Evolutionary conservation across 2,797 vertebrate genomes (phyloP), one percentile per base, ranked within the genome.

Genomic region (Momotus momota): DNA sequence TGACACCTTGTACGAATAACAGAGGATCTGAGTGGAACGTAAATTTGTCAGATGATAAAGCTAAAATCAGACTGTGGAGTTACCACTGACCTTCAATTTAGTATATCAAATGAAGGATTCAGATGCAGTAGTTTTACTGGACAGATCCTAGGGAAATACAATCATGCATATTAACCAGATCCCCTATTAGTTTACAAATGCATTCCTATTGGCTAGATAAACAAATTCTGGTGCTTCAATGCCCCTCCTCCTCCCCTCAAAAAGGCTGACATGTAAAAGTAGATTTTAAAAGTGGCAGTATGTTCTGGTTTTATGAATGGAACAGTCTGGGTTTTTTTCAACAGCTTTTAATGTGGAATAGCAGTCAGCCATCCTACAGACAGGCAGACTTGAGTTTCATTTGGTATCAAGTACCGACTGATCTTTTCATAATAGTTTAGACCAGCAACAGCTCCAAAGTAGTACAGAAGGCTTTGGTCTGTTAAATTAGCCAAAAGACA

Each of bases 401-500:
- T 96, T 94, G 77, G 55, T 94, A 61, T 66, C 41, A 92, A 72
- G 26, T 35, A 41, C n/a, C 46, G 51, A 78, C 69, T 81, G 16
- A 17, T 86, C 52, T 35, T 90, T 70, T 73, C 91, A 18, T 79
- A 81, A 81, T 52, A 66, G 51, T 69, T 91, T 61, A 72, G 60
- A 70, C 65, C 64, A 67, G 58, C 13, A 18, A 38, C 54, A 67
- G 64, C 86, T 88, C 79, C 71, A 65, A 70, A 86, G 82, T n/a
- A 74, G 52, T 51, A 80, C 65, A 86, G 49, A 79, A 49, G 35
- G 33, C 52, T 86, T 93, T 96, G 49, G 38, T 70, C 40, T 84
- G 74, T 64, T 61, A 54, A 49, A 43, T 82, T 25, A 64, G 62
- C 75, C 84, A 74, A 86, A 95, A 84, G 81, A 94, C 57, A 94